phyloP scores from a whole-genome alignment of 2,797 vertebrate species.

The Micromesistius poutassou region DNA sequence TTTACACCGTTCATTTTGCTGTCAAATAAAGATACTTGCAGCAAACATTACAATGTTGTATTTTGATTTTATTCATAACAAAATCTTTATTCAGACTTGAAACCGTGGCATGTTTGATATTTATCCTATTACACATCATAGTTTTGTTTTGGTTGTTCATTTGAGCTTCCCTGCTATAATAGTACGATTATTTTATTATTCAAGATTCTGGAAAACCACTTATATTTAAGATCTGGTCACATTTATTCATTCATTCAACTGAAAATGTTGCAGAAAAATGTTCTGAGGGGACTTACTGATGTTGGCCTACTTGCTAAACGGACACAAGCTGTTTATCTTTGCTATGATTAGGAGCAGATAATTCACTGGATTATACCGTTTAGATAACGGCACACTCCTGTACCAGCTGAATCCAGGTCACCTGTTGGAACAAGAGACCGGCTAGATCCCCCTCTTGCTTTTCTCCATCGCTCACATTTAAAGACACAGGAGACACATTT shows the following conservation, averaged over 20 bases:
- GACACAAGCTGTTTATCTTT: conserved; percentile 47
- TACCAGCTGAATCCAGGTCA: background rate
- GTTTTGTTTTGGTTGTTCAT: background rate
- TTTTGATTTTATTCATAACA: background rate
- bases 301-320: conserved; percentile 26
- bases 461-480: background rate
- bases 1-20: conserved; percentile 36
- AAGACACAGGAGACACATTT: background rate
- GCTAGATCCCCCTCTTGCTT: background rate
- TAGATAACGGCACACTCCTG: conserved; percentile 46
- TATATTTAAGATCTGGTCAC: background rate
- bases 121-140: background rate
- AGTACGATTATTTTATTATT: background rate
- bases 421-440: background rate
- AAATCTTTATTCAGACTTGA: background rate
- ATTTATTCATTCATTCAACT: background rate
- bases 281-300: background rate
- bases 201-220: background rate
- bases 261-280: conserved; percentile 12
- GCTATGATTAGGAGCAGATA: conserved; percentile 50
- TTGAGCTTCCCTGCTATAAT: background rate
- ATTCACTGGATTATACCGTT: conserved; percentile 33
- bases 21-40: conserved; percentile 49
- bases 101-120: background rate
- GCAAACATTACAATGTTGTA: background rate